Conservation (phyloP, 2,888 invertebrate genomes). For the Harpalus rubripes region DNA sequence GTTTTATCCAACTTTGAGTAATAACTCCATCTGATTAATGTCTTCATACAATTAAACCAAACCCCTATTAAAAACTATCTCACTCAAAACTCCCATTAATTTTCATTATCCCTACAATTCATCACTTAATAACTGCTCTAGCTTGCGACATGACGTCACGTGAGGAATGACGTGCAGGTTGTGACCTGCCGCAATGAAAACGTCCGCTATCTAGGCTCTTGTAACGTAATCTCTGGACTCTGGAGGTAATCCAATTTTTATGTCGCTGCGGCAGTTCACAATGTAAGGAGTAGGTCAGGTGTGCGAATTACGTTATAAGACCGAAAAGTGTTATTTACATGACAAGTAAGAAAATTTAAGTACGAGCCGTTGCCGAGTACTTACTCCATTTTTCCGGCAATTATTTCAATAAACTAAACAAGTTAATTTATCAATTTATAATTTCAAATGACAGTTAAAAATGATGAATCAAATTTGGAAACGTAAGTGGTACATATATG, state of each 20-base stretch:
- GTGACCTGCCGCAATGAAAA: constrained; percentile 30
- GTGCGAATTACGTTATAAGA: no score
- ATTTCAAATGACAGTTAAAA: no score
- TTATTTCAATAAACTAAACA: no score
- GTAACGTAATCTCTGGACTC: constrained; percentile 3
- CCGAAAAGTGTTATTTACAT: no score
- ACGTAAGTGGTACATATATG: no score
- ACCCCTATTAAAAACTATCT: constrained; percentile 13
- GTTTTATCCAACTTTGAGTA: background rate
- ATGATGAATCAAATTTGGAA: no score
- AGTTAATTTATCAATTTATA: no score
- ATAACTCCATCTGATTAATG: background rate
- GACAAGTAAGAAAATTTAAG: no score
- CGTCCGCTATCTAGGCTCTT: constrained; percentile 19
- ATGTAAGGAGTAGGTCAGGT: background rate
- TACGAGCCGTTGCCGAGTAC: no score
- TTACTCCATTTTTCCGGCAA: no score
- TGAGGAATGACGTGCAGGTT: constrained; percentile 5
- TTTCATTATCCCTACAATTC: constrained; percentile 22
- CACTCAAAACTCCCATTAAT: constrained; percentile 12
- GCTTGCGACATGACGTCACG: constrained; percentile 19
- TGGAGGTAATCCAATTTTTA: constrained; percentile 16
- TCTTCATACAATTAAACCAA: constrained; percentile 4
- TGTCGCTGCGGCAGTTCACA: background rate
- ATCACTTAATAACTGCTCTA: constrained; percentile 25